Evolutionary conservation across 2,113 vertebrate species (phyloP).

Genomic region (Pleuronectes platessa): DNA sequence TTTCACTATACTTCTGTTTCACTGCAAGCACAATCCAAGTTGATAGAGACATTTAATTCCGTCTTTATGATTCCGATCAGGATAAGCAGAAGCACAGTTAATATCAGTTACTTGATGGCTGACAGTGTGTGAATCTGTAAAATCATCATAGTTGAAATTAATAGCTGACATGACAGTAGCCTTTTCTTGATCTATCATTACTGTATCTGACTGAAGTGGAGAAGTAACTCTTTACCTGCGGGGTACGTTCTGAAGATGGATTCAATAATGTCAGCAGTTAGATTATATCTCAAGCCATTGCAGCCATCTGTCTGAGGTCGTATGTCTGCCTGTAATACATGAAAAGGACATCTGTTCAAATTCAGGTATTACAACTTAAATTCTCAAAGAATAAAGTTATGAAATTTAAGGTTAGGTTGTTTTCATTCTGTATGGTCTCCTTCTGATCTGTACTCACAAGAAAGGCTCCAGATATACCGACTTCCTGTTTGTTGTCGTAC

Average conservation of each 20-base stretch:
- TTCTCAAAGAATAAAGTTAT: not conserved
- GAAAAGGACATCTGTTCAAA: not conserved
- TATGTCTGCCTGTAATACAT: slow-evolving; percentile 90
- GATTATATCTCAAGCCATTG: slow-evolving; percentile 96
- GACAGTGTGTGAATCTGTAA: not conserved
- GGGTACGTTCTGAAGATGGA: slow-evolving; percentile 99
- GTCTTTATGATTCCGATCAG: not conserved
- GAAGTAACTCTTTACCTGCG: slow-evolving; percentile 84
- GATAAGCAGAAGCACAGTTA: not conserved
- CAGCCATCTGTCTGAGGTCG: slow-evolving; percentile 98
- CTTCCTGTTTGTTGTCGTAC: slow-evolving; percentile 91
- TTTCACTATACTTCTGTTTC: slow-evolving; percentile 97
- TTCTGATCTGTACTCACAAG: slow-evolving; percentile 83
- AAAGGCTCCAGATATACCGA: slow-evolving; percentile 98
- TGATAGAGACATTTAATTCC: slow-evolving; percentile 8
- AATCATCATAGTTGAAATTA: not conserved
- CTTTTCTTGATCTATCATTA: not conserved
- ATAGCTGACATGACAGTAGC: not conserved
- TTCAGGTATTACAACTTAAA: not conserved
- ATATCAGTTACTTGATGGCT: not conserved
- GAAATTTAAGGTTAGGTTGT: not conserved
- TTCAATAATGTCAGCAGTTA: slow-evolving; percentile 97
- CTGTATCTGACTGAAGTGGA: not conserved
- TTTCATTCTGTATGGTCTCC: not conserved
- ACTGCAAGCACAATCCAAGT: slow-evolving; percentile 82